A percentile compares a stretch with the other conserved stretches of the same genome.
Evolutionary conservation across 2,888 invertebrate species (phyloP).

Genomic region (Drosophila cognata): DNA sequence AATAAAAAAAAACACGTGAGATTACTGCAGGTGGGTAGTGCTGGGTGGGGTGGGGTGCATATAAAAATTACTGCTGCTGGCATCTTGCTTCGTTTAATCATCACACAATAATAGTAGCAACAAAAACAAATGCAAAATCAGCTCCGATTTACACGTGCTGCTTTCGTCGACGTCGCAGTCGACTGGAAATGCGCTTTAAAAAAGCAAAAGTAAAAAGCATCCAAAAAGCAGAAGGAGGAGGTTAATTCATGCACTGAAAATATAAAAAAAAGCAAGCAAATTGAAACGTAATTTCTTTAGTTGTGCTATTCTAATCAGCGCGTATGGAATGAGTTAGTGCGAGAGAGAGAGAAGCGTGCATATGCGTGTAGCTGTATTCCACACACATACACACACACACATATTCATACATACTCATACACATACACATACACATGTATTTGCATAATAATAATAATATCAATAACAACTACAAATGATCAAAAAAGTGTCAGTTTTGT

Average conservation of each 20-base stretch:
- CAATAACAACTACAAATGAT: conserved; percentile 44
- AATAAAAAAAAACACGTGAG: conserved; percentile 27
- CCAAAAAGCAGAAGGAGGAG: conserved; percentile 11
- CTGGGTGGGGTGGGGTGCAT: neutral
- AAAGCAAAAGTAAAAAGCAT: neutral
- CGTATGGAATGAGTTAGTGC: neutral
- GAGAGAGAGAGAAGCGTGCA: conserved; percentile 10
- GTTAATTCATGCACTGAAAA: conserved; percentile 39
- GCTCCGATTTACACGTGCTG: conserved; percentile 50
- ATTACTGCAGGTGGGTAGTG: neutral
- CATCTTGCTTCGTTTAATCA: conserved; percentile 31
- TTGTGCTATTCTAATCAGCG: conserved; percentile 59
- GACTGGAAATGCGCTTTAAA: conserved; percentile 47
- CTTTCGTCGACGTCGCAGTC: conserved; percentile 7
- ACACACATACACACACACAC: neutral
- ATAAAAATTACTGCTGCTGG: conserved; percentile 1
- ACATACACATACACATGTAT: neutral
- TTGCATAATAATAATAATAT: conserved; percentile 27
- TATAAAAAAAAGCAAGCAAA: conserved; percentile 5
- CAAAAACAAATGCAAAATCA: conserved; percentile 11
- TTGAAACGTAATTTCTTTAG: conserved; percentile 47
- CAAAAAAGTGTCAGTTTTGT: conserved; percentile 44
- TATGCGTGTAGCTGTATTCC: neutral
- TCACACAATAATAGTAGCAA: conserved; percentile 5
- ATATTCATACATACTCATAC: neutral